Percentiles rank a stretch among this genome's conserved stretches.
phyloP scores from a whole-genome alignment of 2,888 invertebrate species.

The Philhelius pedissequus region DNA sequence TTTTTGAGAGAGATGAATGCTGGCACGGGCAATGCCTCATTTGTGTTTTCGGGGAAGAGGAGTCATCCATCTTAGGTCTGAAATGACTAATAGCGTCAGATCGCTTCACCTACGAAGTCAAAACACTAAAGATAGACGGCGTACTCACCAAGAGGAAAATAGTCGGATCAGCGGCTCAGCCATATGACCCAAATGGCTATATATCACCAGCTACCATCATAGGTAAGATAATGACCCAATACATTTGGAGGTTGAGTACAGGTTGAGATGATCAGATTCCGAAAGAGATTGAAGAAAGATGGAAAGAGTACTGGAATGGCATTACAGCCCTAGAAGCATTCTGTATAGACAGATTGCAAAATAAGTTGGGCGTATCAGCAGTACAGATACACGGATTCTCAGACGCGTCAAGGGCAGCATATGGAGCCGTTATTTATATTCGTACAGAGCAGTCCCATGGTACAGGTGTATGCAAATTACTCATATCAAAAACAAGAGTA shows the following conservation, averaged over 20 bases:
- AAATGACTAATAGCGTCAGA: conserved; percentile 13
- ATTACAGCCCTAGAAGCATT: conserved; percentile 7
- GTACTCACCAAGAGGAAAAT: background rate
- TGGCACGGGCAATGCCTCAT: background rate
- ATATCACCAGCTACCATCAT: conserved; percentile 12
- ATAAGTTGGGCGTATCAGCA: background rate
- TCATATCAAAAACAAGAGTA: too few relatives aligned
- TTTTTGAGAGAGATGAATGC: conserved; percentile 1
- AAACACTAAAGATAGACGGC: background rate
- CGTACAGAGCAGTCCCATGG: too few relatives aligned
- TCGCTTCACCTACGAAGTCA: conserved; percentile 19
- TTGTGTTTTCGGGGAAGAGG: conserved; percentile 13
- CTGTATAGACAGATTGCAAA: conserved; percentile 25
- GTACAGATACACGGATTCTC: conserved; percentile 19
- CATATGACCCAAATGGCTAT: conserved; percentile 31
- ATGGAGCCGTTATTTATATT: conserved; percentile 30
- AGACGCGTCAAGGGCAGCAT: conserved; percentile 13
- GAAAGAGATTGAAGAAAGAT: conserved; percentile 5
- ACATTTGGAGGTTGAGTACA: conserved; percentile 15
- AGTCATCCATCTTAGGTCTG: conserved; percentile 31
- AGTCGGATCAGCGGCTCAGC: conserved; percentile 9
- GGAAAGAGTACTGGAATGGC: conserved; percentile 1
- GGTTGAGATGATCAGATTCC: conserved; percentile 20
- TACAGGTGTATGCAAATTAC: too few relatives aligned
- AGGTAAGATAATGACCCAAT: conserved; percentile 11